Conservation (phyloP, 1,140 invertebrate genomes). For the Drosophila nannoptera region DNA sequence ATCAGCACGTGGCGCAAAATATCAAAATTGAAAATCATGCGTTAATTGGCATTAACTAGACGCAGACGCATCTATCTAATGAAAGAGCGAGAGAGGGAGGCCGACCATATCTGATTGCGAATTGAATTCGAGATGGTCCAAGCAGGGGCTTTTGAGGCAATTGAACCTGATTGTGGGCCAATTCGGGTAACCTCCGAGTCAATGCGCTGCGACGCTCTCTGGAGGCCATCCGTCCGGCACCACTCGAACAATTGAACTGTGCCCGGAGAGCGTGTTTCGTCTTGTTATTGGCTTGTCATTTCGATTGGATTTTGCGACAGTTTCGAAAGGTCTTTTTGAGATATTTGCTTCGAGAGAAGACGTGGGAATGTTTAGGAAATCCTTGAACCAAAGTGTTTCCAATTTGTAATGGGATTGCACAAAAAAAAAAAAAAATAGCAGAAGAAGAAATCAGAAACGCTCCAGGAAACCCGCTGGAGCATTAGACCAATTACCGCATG, state of each 20-base stretch:
- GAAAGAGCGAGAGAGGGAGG: slow-evolving; percentile 25
- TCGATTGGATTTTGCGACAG: slow-evolving; percentile 44
- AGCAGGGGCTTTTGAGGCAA: slow-evolving; percentile 47
- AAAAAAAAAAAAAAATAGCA: neutral
- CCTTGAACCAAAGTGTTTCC: slow-evolving; percentile 49
- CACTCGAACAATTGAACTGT: slow-evolving; percentile 24
- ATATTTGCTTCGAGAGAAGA: slow-evolving; percentile 15
- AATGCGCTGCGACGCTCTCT: slow-evolving; percentile 38
- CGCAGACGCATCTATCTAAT: neutral
- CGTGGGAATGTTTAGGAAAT: slow-evolving; percentile 47
- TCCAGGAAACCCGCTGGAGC: slow-evolving; percentile 53
- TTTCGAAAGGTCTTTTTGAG: slow-evolving; percentile 51
- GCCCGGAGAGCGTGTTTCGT: slow-evolving; percentile 19
- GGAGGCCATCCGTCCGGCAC: slow-evolving; percentile 26
- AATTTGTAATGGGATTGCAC: slow-evolving; percentile 28
- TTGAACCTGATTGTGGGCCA: slow-evolving; percentile 63
- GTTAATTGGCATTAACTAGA: slow-evolving; percentile 53
- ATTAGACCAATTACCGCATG: slow-evolving; percentile 50
- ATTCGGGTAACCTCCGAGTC: slow-evolving; percentile 61
- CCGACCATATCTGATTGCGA: slow-evolving; percentile 37
- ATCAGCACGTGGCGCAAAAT: slow-evolving; percentile 13
- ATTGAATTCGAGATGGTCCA: slow-evolving; percentile 39
- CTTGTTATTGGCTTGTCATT: slow-evolving; percentile 66
- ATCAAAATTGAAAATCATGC: slow-evolving; percentile 44
- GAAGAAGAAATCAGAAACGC: slow-evolving; percentile 22